These are phyloP conservation scores for Bradypodion pumilum DNA, from an alignment of 2,797 vertebrate species.

Conservation along the genomic window DNA sequence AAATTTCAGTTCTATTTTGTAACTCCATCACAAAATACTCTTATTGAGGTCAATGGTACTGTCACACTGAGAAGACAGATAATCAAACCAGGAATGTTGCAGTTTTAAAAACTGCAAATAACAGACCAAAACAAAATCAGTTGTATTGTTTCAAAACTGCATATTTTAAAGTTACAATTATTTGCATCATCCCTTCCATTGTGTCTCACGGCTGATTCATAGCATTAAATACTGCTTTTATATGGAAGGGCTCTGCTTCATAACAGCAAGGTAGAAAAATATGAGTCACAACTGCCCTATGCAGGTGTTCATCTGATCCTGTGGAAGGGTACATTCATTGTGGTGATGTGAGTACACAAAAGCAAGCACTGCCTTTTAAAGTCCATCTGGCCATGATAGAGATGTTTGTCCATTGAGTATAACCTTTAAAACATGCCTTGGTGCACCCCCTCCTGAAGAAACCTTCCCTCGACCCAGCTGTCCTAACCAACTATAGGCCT, in stretches of 20 bases:
- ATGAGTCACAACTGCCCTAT: too few species aligned
- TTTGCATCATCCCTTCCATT: neutral
- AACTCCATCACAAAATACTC: slow-evolving; percentile 31
- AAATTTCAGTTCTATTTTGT: slow-evolving; percentile 41
- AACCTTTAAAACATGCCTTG: too few species aligned
- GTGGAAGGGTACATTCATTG: too few species aligned
- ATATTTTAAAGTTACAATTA: neutral
- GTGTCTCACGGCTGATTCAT: neutral
- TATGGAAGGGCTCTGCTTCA: neutral
- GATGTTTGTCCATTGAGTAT: too few species aligned
- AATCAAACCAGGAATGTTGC: slow-evolving; percentile 30
- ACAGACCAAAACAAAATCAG: slow-evolving; percentile 9
- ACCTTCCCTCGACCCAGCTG: too few species aligned
- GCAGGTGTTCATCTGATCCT: neutral
- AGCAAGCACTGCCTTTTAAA: too few species aligned
- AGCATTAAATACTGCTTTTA: neutral
- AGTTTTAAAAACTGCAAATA: slow-evolving; percentile 40
- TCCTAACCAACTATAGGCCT: too few species aligned
- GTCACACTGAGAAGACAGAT: neutral
- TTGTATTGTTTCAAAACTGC: slow-evolving; percentile 14
- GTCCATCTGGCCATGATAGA: too few species aligned
- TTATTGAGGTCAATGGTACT: slow-evolving; percentile 39
- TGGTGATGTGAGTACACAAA: too few species aligned
- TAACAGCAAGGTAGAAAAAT: neutral
- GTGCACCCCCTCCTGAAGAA: too few species aligned